Evolutionary conservation across 2,888 invertebrate genomes (phyloP), one percentile per base, ranked within the genome.

Genomic region (Philhelius pedissequus): DNA sequence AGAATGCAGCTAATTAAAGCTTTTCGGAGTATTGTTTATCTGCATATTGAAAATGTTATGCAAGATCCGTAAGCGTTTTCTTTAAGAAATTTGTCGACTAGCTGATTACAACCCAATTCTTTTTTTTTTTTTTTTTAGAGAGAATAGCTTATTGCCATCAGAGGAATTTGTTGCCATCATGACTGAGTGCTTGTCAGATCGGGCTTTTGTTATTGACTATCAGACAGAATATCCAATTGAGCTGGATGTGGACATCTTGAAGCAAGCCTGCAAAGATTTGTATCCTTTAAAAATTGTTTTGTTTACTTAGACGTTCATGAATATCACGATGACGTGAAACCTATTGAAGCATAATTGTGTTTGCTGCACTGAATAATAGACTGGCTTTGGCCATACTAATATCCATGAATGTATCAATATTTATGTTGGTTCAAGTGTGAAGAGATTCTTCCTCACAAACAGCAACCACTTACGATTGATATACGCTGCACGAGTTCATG

Each of bases 121-220:
- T n/a, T n/a, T 4, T 35, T 18, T 27, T 32, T 27, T 52, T 38
- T 27, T 52, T 25, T 86, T n/a, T 32, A 89, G 89, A 0, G 80
- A 86, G 45, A 75, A 86, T 8, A 87, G 88, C 74, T 20, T 87
- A 18, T 58, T 83, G n/a, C 86, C 88, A 4, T 88, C 89, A 0
- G 90, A 91, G 70, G 87, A 87, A 54, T 88, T 89, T 66, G 87
- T 91, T 52, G 89, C 88, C 87, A 89, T 92, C 68, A 87, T 94
- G 79, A 92, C 92, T 22, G 92, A 92, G 52, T 93, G 92, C 54
- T 90, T 94, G 25, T 90, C 92, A 13, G 93, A 93, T 75, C 92
- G 92, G 83, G 90, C 91, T 60, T 94, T 96, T 87, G 93, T 96
- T 48, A 92, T 92, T 11, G 96, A 96, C 91, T 96, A 95, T 90